Conservation (phyloP, 2,797 vertebrate genomes). For the Melanogrammus aeglefinus region DNA sequence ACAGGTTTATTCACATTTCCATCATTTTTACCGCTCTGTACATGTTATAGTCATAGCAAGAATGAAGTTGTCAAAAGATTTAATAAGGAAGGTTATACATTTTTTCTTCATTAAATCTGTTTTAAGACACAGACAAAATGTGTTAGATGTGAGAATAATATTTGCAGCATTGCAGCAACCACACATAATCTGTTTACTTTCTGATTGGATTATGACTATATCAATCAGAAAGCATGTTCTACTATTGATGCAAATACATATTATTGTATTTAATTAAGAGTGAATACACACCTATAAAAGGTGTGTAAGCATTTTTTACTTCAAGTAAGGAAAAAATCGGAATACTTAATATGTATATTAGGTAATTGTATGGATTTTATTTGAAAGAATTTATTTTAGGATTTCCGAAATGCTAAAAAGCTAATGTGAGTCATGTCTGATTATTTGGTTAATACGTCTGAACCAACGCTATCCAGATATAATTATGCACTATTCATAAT, state of each 20-base stretch:
- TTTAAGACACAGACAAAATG: background rate
- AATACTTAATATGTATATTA: background rate
- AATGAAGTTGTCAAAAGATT: background rate
- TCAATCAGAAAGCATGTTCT: background rate
- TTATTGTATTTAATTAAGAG: background rate
- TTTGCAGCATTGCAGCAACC: background rate
- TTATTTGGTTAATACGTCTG: background rate
- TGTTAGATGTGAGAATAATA: background rate
- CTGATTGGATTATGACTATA: background rate
- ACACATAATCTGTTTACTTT: background rate
- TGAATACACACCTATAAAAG: background rate
- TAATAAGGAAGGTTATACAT: background rate
- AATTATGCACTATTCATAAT: background rate
- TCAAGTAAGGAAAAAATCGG: background rate
- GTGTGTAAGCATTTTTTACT: background rate
- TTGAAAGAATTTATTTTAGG: background rate
- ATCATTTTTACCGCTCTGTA: background rate
- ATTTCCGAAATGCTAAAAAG: background rate
- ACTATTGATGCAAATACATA: background rate
- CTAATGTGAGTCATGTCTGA: background rate
- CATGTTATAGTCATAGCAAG: background rate
- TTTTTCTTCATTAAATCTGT: background rate
- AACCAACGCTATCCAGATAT: background rate
- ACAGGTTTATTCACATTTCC: conserved; percentile 1
- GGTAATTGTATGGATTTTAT: too few relatives aligned